Conservation (phyloP, 2,888 invertebrate genomes). For the Lepidocyrtoides sp. region DNA sequence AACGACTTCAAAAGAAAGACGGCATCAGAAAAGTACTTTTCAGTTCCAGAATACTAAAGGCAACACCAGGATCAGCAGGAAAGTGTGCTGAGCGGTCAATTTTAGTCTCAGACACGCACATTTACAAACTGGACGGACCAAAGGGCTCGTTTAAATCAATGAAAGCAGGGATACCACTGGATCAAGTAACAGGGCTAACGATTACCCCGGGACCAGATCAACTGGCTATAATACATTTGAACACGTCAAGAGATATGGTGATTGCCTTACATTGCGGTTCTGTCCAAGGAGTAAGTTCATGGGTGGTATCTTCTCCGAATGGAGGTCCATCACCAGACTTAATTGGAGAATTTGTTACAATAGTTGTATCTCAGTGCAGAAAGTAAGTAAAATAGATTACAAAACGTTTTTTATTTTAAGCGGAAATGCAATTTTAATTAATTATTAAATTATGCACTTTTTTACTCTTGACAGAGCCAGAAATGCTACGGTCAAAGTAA, state of each 20-base stretch:
- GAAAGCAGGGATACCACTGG: constrained; percentile 93
- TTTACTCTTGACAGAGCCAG: constrained; percentile 89
- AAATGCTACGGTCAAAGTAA: constrained; percentile 91
- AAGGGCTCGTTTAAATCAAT: constrained; percentile 93
- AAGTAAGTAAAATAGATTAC: constrained; percentile 77
- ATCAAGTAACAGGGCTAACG: constrained; percentile 90
- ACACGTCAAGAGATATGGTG: constrained; percentile 96
- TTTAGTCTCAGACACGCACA: constrained; percentile 93
- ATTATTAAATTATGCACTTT: neutral
- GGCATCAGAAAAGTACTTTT: constrained; percentile 90
- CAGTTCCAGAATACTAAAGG: constrained; percentile 91
- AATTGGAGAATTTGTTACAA: constrained; percentile 85
- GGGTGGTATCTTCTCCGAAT: constrained; percentile 83
- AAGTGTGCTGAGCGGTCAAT: constrained; percentile 94
- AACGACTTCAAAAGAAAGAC: constrained; percentile 90
- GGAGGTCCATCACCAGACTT: constrained; percentile 85
- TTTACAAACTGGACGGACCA: constrained; percentile 95
- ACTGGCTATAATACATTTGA: constrained; percentile 94
- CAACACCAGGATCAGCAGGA: constrained; percentile 87
- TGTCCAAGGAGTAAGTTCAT: constrained; percentile 84
- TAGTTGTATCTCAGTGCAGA: constrained; percentile 82
- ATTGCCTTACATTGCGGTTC: constrained; percentile 89
- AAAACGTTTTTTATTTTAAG: too few species aligned
- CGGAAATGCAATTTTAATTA: neutral
- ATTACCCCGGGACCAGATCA: constrained; percentile 96